These are phyloP conservation scores for Phasia obesa DNA, from an alignment of 2,888 invertebrate genomes.

Conservation along the genomic window DNA sequence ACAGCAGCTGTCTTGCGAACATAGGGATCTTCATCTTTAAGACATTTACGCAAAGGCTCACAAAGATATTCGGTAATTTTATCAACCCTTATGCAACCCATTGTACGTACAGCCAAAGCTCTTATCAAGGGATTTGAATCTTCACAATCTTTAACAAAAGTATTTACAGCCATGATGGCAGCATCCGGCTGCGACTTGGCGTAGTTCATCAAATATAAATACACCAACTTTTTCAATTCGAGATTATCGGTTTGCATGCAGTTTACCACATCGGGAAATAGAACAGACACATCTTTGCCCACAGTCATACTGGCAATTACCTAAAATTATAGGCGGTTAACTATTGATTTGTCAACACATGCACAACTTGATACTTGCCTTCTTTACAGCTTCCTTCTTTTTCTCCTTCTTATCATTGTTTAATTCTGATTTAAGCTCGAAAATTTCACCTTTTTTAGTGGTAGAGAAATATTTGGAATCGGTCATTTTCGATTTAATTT, in stretches of 20 bases:
- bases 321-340: conserved; percentile 82
- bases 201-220: conserved; percentile 99
- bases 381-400: conserved; percentile 99
- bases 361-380: conserved; percentile 85
- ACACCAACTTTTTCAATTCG: conserved; percentile 98
- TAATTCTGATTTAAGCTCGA: conserved; percentile 98
- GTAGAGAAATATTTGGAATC: conserved; percentile 99
- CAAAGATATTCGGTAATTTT: conserved; percentile 99
- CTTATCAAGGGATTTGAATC: conserved; percentile 99
- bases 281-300: conserved; percentile 98
- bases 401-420: conserved; percentile 99
- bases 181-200: conserved; percentile 99
- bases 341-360: not conserved
- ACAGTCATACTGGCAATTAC: conserved; percentile 99
- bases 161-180: conserved; percentile 99
- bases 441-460: conserved; percentile 99
- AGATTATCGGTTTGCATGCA: conserved; percentile 99
- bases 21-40: conserved; percentile 98
- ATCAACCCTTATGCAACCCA: conserved; percentile 99
- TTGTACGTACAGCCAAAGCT: conserved; percentile 98
- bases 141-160: conserved; percentile 99
- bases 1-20: conserved; percentile 99
- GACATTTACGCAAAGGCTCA: conserved; percentile 96
- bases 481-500: conserved; percentile 87
- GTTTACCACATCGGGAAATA: conserved; percentile 99